Evolutionary conservation across 1,140 invertebrate species (phyloP).

Genomic region (Eulimnadia texana): DNA sequence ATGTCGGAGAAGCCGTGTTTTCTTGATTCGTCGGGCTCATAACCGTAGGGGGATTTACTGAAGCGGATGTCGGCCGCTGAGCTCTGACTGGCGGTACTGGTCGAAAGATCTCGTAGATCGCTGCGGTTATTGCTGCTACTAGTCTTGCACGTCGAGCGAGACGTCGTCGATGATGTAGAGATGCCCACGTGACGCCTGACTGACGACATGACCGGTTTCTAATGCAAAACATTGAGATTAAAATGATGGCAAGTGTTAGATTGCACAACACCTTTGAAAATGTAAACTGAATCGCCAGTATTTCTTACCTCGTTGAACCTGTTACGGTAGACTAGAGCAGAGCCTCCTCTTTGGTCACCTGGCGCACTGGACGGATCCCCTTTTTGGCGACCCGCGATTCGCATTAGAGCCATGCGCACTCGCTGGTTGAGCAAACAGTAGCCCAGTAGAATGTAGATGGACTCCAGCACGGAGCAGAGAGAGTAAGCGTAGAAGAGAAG

Average conservation of each 20-base stretch:
- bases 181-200: constrained; percentile 73
- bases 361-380: neutral
- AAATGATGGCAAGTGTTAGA: too few relatives aligned
- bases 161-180: constrained; percentile 88
- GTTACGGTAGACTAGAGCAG: constrained; percentile 8
- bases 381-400: neutral
- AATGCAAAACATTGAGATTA: too few relatives aligned
- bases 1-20: constrained; percentile 49
- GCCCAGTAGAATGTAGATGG: constrained; percentile 61
- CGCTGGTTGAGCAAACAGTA: constrained; percentile 67
- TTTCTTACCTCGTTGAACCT: neutral
- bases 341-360: neutral
- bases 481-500: constrained; percentile 56
- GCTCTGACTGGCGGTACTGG: constrained; percentile 12
- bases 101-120: constrained; percentile 15
- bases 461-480: constrained; percentile 50
- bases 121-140: constrained; percentile 47
- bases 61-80: neutral
- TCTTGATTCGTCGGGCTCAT: constrained; percentile 27
- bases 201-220: constrained; percentile 39
- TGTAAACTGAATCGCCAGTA: too few relatives aligned
- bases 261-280: too few relatives aligned
- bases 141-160: constrained; percentile 83
- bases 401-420: constrained; percentile 47
- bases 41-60: constrained; percentile 14